These are phyloP conservation scores for Athrips mouffetella DNA, from an alignment of 2,888 invertebrate species.

Conservation along the genomic window DNA sequence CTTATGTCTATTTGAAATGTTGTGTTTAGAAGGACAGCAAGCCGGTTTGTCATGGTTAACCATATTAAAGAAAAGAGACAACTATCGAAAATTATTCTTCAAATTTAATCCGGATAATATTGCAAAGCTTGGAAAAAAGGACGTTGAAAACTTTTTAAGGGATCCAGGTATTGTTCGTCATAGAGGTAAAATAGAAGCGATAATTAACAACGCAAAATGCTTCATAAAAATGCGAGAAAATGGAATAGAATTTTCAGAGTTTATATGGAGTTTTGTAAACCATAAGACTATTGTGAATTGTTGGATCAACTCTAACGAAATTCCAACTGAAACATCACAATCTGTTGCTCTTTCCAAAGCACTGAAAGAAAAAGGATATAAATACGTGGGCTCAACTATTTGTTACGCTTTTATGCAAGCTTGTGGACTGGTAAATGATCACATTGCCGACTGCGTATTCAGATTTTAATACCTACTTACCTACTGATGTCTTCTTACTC, in stretches of 20 bases:
- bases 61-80: conserved; percentile 59
- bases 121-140: conserved; percentile 33
- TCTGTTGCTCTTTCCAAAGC: conserved; percentile 51
- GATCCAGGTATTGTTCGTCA: conserved; percentile 52
- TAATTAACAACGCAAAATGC: conserved; percentile 57
- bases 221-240: conserved; percentile 50
- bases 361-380: conserved; percentile 57
- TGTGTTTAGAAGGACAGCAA: conserved; percentile 70
- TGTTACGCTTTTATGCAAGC: conserved; percentile 73
- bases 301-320: conserved; percentile 43
- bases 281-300: conserved; percentile 47
- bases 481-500: no score
- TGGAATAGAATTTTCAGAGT: conserved; percentile 51
- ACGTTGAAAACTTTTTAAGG: conserved; percentile 36
- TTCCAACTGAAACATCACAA: conserved; percentile 46
- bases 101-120: conserved; percentile 54
- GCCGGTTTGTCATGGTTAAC: conserved; percentile 68
- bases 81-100: conserved; percentile 47
- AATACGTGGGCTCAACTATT: conserved; percentile 59
- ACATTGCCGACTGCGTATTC: conserved; percentile 29
- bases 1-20: conserved; percentile 57
- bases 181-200: conserved; percentile 57
- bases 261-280: conserved; percentile 60
- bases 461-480: no score
- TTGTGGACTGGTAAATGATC: conserved; percentile 66